A percentile compares a stretch with the other conserved stretches of the same genome.
Conservation (phyloP, 2,797 vertebrate genomes). For the Hybognathus amarus region DNA sequence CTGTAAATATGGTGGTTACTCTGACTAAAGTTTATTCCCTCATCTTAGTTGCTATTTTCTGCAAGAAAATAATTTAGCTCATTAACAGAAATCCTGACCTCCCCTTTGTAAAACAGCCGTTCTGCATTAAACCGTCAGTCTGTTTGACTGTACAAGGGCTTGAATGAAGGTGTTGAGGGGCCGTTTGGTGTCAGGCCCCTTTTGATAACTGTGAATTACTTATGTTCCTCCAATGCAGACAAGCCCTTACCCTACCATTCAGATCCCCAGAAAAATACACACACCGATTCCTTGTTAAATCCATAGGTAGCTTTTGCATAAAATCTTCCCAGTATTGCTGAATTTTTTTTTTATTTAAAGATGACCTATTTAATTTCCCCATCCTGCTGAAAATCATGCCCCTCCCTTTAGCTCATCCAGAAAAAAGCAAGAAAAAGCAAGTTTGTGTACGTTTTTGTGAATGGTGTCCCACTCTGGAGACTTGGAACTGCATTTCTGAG, state of each 20-base stretch:
- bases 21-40: neutral
- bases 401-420: neutral
- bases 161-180: slow-evolving; percentile 32
- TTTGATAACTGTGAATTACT: slow-evolving; percentile 58
- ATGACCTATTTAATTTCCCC: neutral
- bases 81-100: slow-evolving; percentile 3
- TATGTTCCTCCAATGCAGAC: slow-evolving; percentile 20
- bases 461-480: neutral
- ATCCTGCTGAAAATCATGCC: neutral
- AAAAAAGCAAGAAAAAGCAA: neutral
- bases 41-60: neutral
- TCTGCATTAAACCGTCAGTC: slow-evolving; percentile 13
- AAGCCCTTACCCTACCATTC: neutral
- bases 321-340: neutral
- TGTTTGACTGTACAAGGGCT: slow-evolving; percentile 43
- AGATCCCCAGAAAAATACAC: slow-evolving; percentile 14
- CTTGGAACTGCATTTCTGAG: slow-evolving; percentile 45
- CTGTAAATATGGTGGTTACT: neutral
- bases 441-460: neutral
- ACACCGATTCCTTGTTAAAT: neutral
- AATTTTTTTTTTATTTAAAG: neutral
- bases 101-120: neutral
- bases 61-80: neutral
- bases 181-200: slow-evolving; percentile 46
- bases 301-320: neutral